phyloP scores from a whole-genome alignment of 1,140 invertebrate species.

The Antheraea mylitta region DNA sequence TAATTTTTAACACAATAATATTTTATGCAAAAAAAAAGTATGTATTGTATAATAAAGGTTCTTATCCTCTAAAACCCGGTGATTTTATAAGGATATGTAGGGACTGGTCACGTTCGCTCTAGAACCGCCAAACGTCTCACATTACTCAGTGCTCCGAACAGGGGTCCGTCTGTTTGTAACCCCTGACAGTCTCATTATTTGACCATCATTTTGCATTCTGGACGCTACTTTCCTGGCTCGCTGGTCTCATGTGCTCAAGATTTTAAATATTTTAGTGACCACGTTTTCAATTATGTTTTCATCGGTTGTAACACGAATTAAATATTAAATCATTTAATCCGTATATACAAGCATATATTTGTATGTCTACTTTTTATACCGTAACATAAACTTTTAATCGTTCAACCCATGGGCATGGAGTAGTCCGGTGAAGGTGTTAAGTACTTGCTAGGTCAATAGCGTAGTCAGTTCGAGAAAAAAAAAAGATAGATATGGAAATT shows the following conservation, averaged over 20 bases:
- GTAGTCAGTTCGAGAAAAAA: no score
- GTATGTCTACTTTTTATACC: no score
- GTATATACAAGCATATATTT: no score
- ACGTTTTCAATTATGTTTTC: no score
- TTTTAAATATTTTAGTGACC: no score
- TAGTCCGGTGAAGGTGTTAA: no score
- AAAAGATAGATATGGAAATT: no score
- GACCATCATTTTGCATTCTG: conserved; percentile 44
- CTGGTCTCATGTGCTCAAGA: not conserved
- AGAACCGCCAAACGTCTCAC: conserved; percentile 26
- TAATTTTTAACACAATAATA: conserved; percentile 11
- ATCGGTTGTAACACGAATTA: no score
- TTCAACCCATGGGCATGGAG: no score
- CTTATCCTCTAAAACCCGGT: conserved; percentile 26
- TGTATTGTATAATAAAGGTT: not conserved
- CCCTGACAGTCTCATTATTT: conserved; percentile 48
- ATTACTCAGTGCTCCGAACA: conserved; percentile 39
- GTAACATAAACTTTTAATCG: no score
- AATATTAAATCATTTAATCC: no score
- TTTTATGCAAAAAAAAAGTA: not conserved
- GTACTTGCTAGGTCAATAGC: no score
- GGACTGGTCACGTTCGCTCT: conserved; percentile 30
- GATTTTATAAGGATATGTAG: conserved; percentile 48
- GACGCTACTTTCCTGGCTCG: not conserved
- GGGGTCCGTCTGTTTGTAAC: conserved; percentile 40